A percentile compares a stretch with the other conserved stretches of the same genome.
Conservation (phyloP, 2,113 vertebrate genomes). For the Tetrao urogallus region DNA sequence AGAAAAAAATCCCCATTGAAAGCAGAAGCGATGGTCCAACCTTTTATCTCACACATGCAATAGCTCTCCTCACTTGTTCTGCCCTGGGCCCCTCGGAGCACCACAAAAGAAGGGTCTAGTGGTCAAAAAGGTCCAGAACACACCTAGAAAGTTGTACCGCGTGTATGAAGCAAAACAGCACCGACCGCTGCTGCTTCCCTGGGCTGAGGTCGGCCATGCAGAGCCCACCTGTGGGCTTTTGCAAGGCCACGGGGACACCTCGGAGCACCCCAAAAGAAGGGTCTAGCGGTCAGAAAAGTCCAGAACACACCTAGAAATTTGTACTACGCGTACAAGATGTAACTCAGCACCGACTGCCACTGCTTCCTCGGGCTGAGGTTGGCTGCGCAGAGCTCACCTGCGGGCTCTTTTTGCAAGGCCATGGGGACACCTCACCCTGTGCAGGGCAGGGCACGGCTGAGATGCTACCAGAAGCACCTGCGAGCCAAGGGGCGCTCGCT, state of each 20-base stretch:
- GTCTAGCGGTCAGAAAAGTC: constrained; percentile 10
- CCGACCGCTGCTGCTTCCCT: accelerated
- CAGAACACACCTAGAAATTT: constrained; percentile 1
- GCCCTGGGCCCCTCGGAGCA: neutral
- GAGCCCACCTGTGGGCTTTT: accelerated
- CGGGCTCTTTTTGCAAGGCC: neutral
- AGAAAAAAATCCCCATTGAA: neutral
- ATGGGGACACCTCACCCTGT: accelerated
- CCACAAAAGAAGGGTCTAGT: neutral
- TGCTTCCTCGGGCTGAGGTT: neutral
- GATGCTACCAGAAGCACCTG: neutral
- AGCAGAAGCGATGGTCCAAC: neutral
- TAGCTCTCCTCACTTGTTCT: neutral
- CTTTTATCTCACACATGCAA: neutral
- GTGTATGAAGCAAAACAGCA: neutral
- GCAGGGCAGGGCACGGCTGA: neutral
- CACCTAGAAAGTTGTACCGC: neutral
- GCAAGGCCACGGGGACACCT: neutral
- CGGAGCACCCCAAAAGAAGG: neutral
- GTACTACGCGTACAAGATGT: neutral
- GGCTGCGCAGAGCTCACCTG: accelerated
- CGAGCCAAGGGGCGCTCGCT: neutral
- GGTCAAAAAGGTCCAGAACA: constrained; percentile 13
- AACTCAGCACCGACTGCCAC: accelerated
- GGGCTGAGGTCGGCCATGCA: accelerated